Evolutionary conservation across 2,113 vertebrate genomes (phyloP), one percentile per base, ranked within the genome.

Genomic region (Lipophrys pholis): DNA sequence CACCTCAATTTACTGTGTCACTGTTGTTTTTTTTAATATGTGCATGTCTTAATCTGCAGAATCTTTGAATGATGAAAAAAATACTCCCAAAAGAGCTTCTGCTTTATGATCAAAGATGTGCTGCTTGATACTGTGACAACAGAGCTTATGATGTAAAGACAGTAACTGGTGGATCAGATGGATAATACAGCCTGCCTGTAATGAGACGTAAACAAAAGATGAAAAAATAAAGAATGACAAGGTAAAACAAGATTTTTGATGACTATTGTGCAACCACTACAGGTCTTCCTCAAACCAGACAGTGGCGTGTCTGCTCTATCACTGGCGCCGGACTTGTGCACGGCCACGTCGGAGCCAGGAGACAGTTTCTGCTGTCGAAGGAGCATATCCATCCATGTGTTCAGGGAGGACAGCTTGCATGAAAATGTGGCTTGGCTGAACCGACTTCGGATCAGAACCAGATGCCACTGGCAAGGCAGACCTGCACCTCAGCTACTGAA

Each of bases 361-460:
- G 74, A 42, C 62, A 76, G 59, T 62, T 60, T 64, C 77, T 73
- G 53, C 78, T 76, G 60, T 87, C 76, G 77, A 60, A 81, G 81
- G 48, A 79, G 69, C 54, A 66, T 65, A 80, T 78, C 67, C 67
- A 67, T 73, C 76, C 50, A 5, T 76, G 75, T 65, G 70, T 65
- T 70, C 67, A 38, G 73, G 75, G 52, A 66, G 69, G 72, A 76
- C 64, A 54, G 73, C 56, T 54, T 48, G 75, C 82, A 83, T 73
- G 59, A 75, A 83, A 85, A 87, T 73, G 67, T 59, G 57, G 42
- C 51, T 80, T 67, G 71, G 73, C 76, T 76, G 54, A 83, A 76
- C 55, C 57, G 78, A 85, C 3, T 56, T 54, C 39, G 69, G 78
- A 88, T 85, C 69, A 85, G 73, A 84, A 68, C 42, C 68, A 60